These are phyloP conservation scores for Ondatra zibethicus DNA, from an alignment of 2,113 vertebrate species.

Conservation along the genomic window DNA sequence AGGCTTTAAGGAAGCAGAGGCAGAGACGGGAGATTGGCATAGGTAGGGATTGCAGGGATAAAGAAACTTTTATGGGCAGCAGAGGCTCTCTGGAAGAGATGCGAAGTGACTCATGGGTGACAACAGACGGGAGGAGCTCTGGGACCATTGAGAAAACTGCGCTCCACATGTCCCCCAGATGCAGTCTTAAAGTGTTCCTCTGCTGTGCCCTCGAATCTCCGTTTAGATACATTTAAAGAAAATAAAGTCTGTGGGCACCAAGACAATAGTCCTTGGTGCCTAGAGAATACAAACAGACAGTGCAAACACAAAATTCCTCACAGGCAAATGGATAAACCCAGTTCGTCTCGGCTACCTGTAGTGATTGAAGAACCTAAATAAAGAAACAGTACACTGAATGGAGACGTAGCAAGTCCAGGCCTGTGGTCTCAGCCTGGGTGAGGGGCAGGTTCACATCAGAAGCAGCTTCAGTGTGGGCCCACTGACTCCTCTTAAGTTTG, in stretches of 20 bases:
- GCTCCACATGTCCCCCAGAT: accelerated
- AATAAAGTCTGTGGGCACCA: neutral
- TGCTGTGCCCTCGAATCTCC: neutral
- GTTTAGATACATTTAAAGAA: neutral
- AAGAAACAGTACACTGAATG: accelerated
- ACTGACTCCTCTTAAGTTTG: neutral
- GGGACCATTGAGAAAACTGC: accelerated
- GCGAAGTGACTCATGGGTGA: neutral
- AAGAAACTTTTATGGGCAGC: no score
- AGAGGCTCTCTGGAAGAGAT: neutral
- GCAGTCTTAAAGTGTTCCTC: accelerated
- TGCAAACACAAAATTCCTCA: neutral
- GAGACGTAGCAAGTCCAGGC: accelerated
- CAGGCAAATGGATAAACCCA: neutral
- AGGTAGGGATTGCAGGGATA: accelerated
- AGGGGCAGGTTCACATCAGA: no score
- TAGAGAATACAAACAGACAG: neutral
- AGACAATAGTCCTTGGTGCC: neutral
- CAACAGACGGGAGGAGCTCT: accelerated
- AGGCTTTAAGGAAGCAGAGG: neutral
- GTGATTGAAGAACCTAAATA: neutral
- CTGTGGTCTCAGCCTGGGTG: accelerated
- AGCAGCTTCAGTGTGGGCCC: neutral
- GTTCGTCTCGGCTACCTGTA: neutral
- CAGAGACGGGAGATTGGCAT: neutral